Conservation (phyloP, 2,797 vertebrate species). For the Eidolon dupreanum region DNA sequence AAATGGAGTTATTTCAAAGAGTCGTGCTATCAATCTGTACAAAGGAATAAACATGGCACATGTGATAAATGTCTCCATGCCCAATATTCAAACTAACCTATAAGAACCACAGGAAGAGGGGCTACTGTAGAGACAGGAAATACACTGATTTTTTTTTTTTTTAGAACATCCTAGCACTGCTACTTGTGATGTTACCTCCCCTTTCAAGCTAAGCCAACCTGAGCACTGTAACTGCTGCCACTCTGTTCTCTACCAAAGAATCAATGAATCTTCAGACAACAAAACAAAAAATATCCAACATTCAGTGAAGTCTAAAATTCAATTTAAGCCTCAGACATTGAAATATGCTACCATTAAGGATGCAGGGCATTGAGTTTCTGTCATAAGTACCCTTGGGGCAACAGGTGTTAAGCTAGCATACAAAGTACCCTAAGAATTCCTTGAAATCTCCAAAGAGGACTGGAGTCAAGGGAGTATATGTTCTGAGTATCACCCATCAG, state of each 20-base stretch:
- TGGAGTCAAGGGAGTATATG: not conserved
- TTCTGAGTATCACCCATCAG: not conserved
- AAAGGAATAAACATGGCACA: not conserved
- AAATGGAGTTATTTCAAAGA: slow-evolving; percentile 93
- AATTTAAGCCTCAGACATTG: not conserved
- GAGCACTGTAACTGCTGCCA: not conserved
- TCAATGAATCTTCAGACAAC: not conserved
- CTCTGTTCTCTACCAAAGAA: not conserved
- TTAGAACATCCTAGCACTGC: not conserved
- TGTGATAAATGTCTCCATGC: not conserved
- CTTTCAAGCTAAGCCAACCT: not conserved
- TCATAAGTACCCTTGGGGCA: not conserved
- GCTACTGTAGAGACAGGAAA: not conserved
- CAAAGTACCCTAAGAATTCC: not conserved
- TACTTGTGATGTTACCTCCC: not conserved
- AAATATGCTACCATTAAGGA: not conserved
- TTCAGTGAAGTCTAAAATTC: not conserved
- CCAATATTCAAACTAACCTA: not conserved
- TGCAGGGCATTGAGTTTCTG: not conserved
- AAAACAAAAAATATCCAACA: not conserved
- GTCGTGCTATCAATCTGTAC: slow-evolving; percentile 87
- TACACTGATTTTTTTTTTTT: not conserved
- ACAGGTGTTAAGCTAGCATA: not conserved
- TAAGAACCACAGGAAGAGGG: not conserved
- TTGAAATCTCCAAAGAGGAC: not conserved